Base-by-base conservation (phyloP, 2,888 invertebrate genomes). In the Apamea sordens region DNA sequence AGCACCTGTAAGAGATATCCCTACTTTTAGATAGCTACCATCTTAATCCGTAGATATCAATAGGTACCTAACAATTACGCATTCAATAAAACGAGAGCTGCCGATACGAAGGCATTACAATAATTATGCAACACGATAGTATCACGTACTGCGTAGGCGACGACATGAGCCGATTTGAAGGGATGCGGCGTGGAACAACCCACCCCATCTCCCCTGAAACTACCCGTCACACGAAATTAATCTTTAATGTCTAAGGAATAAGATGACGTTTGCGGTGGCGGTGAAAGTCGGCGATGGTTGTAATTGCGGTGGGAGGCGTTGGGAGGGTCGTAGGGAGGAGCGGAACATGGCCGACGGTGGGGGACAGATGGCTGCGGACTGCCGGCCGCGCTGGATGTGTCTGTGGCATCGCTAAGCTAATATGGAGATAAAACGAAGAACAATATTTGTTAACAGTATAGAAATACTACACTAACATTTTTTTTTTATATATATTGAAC, bases 251-350 rank as follows among this genome's bases (percentile, higher is more conserved):
- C 87, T 87, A 86, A 88, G 89, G 83, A 86, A 91, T 95, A 96
- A 94, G 95, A 95, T 93, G 92, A 93, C 92, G 91, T 94, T 94
- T 94, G 92, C 92, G 91, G 92, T 91, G 93, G 88, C 91, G 92
- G 92, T 85, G 91, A 92, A 91, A 90, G 91, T 91, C 91, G 90
- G 91, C 92, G 93, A 92, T 93, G 92, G 92, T 90, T 93, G 93
- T 95, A 94, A 95, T 95, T 94, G 95, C 92, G 93, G 95, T 93
- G 94, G 95, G 94, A 93, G 96, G 96, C 96, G 96, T 93, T 96
- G 95, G 96, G 96, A 94, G 96, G 95, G 93, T 88, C 94, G 91
- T 92, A 92, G 95, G 96, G 96, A 94, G 96, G 96, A 93, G 96
- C 95, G 93, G 95, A 94, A 94, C 91, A 94, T 94, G 95, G 96